These are phyloP conservation scores for Cyaniris semiargus DNA, from an alignment of 2,888 invertebrate species.

Conservation along the genomic window DNA sequence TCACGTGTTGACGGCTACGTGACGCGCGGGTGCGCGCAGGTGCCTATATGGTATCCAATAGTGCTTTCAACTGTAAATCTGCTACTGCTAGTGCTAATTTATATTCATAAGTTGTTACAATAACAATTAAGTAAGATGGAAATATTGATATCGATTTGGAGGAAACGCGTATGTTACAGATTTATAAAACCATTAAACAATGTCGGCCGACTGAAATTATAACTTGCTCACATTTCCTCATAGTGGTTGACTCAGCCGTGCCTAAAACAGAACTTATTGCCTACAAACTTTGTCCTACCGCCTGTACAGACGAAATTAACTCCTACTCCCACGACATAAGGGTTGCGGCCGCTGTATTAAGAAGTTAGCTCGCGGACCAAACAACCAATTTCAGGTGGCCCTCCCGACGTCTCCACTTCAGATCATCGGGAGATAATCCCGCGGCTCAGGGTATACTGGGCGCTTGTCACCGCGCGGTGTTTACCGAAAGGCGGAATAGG, in stretches of 20 bases:
- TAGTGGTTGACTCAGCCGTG: constrained; percentile 72
- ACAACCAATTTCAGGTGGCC: constrained; percentile 54
- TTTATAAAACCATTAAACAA: constrained; percentile 73
- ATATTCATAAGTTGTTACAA: neutral
- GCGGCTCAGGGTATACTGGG: constrained; percentile 56
- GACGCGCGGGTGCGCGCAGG: too few species aligned
- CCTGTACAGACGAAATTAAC: constrained; percentile 41
- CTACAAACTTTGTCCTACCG: constrained; percentile 50
- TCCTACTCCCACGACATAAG: constrained; percentile 42
- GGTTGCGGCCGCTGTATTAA: constrained; percentile 38
- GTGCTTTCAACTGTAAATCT: neutral
- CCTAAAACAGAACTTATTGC: constrained; percentile 78
- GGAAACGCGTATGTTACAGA: constrained; percentile 53
- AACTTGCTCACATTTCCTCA: constrained; percentile 78
- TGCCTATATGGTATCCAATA: neutral
- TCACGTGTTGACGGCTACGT: too few species aligned
- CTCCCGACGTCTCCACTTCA: constrained; percentile 50
- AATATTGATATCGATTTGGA: constrained; percentile 43
- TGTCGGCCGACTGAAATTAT: constrained; percentile 75
- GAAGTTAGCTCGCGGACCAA: constrained; percentile 51
- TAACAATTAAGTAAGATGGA: neutral
- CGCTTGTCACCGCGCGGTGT: constrained; percentile 64
- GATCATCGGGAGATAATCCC: constrained; percentile 46
- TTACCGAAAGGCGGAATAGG: constrained; percentile 79
- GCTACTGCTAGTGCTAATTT: neutral